Evolutionary conservation across 37 sponge, comb jelly and placozoan genomes (phyloP), one percentile per base, ranked within the genome.

Genomic region (Trichoplax adhaerens): DNA sequence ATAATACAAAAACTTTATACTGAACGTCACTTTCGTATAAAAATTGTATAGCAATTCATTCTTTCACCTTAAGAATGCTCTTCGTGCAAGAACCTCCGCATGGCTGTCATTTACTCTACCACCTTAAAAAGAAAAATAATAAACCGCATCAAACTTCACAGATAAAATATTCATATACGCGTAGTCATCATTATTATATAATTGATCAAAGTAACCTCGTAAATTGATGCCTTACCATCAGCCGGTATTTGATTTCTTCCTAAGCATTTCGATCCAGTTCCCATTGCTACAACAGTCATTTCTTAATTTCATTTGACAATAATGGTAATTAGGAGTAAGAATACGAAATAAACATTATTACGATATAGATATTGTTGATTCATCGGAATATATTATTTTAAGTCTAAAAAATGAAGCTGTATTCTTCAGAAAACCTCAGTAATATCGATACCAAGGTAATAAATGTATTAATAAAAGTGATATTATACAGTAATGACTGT

Each of bases 211-310:
- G 10, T 60, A 60, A 12, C 10, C 62, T 12, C 12, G 62, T 12
- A 12, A 12, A 60, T 12, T 52, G 12, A 66, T 6, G 8, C 52
- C 55, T 58, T 67, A 84, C 85, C 88, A 59, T 74, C 71, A 57
- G 62, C 72, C 57, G 54, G 57, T 80, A 83, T 81, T 56, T 88
- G 74, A 55, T 62, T 58, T 3, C 72, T 57, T 60, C 89, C 94
- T 56, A 93, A 80, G 77, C 94, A 93, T 66, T 93, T 93, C 12
- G 89, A 84, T 0, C 94, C 94, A 63, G 94, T 93, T 56, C 87
- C 94, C 75, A 93, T 60, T 50, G 94, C 60, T 48, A 93, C 80
- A 1, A 93, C 94, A 0, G 53, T 56, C 51, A 3, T 63, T 10
- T 10, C 50, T 69, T 3, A n/a, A 47, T 1, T 68, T 47, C n/a